Conservation (phyloP, 2,888 invertebrate genomes). For the Agrenia bidenticulata region DNA sequence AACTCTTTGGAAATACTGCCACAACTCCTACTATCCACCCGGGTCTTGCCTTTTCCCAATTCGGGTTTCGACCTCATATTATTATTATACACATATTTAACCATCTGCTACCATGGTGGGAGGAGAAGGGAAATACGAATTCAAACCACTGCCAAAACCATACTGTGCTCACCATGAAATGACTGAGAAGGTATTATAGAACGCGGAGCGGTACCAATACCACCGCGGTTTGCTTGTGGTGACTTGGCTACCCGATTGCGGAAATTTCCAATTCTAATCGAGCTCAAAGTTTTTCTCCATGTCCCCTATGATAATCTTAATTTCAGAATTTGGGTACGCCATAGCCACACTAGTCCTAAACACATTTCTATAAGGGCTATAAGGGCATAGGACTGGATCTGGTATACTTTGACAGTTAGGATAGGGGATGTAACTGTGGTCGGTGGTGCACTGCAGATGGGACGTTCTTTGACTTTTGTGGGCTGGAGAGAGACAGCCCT, state of each 20-base stretch:
- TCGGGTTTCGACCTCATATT: slow-evolving; percentile 21
- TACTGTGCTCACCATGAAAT: not conserved
- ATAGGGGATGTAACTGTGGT: too few relatives aligned
- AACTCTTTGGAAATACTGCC: not conserved
- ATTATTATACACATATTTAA: slow-evolving; percentile 27
- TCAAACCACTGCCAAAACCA: not conserved
- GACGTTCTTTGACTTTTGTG: too few relatives aligned
- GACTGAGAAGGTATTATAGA: too few relatives aligned
- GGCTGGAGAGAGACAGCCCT: too few relatives aligned
- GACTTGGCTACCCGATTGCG: slow-evolving; percentile 31
- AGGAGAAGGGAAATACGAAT: not conserved
- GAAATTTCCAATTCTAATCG: slow-evolving; percentile 36
- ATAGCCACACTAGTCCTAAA: too few relatives aligned
- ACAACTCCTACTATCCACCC: not conserved
- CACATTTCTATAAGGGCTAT: too few relatives aligned
- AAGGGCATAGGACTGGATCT: too few relatives aligned
- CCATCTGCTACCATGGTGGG: slow-evolving; percentile 29
- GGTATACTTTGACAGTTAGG: too few relatives aligned
- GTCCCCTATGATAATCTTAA: too few relatives aligned
- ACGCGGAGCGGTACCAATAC: not conserved
- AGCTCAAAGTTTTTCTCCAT: not conserved
- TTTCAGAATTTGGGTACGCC: too few relatives aligned
- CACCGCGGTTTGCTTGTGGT: slow-evolving; percentile 16
- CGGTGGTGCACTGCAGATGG: too few relatives aligned
- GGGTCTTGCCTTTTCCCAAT: not conserved